A percentile compares a stretch with the other conserved stretches of the same genome.
Evolutionary conservation across 2,113 vertebrate genomes (phyloP).

Genomic region (Pelmatolapia mariae): DNA sequence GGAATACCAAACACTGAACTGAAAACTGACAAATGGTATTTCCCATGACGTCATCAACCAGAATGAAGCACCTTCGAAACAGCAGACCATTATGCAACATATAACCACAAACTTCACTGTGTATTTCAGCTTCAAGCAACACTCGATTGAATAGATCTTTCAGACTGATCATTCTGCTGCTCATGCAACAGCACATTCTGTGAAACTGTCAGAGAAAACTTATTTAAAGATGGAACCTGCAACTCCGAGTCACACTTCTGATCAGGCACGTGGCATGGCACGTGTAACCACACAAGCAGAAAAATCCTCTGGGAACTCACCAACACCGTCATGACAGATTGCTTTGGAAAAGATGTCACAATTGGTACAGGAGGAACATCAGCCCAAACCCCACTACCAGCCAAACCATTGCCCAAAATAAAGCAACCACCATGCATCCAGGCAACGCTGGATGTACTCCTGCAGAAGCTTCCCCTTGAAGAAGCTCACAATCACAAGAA

Average conservation of each 20-base stretch:
- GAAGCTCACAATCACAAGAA: background rate
- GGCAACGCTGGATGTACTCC: background rate
- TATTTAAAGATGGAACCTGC: background rate
- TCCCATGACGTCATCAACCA: background rate
- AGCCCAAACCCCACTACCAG: background rate
- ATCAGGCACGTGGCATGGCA: background rate
- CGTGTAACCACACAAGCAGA: background rate
- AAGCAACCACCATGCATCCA: background rate
- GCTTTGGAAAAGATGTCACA: background rate
- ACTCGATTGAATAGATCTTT: background rate
- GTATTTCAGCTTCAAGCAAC: background rate
- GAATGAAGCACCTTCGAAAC: background rate
- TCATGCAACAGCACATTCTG: background rate
- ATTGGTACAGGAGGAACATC: background rate
- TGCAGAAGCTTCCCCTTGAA: background rate
- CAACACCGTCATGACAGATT: background rate
- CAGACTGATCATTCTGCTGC: background rate
- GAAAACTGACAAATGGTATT: background rate
- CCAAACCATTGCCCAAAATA: background rate
- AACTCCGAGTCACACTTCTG: background rate
- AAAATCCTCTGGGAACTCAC: background rate
- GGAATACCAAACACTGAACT: background rate
- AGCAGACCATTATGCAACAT: background rate
- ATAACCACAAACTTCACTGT: background rate
- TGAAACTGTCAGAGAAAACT: background rate